A percentile compares a stretch with the other conserved stretches of the same genome.
These are phyloP conservation scores for Nylanderia fulva DNA, from an alignment of 1,140 invertebrate genomes.

Conservation along the genomic window DNA sequence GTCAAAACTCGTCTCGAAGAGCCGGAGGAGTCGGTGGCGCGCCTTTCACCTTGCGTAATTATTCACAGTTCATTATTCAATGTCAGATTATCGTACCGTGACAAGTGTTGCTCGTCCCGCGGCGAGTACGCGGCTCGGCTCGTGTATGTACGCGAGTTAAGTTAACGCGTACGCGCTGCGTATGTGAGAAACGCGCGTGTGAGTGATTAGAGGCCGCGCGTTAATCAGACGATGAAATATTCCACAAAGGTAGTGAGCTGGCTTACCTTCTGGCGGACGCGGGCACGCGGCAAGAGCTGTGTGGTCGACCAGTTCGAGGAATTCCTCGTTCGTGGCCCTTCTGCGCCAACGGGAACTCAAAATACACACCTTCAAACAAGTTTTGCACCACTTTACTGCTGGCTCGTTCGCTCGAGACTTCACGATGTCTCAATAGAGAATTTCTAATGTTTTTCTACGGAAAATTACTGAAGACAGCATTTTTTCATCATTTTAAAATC, in stretches of 20 bases:
- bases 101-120: constrained; percentile 61
- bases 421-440: background rate
- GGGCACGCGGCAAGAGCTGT: constrained; percentile 44
- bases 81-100: constrained; percentile 68
- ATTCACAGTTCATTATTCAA: constrained; percentile 73
- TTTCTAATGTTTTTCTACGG: too few species aligned
- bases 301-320: constrained; percentile 66
- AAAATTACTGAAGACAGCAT: too few species aligned
- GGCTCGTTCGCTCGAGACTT: background rate
- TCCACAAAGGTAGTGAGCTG: constrained; percentile 69
- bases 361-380: constrained; percentile 47
- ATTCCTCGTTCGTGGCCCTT: constrained; percentile 32
- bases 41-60: constrained; percentile 71
- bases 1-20: constrained; percentile 36
- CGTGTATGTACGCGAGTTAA: constrained; percentile 65
- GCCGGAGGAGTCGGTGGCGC: constrained; percentile 24
- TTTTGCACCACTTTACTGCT: constrained; percentile 44
- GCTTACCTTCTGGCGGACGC: constrained; percentile 48
- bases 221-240: constrained; percentile 80
- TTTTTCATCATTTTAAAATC: too few species aligned
- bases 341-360: constrained; percentile 37
- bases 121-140: constrained; percentile 11
- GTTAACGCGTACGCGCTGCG: constrained; percentile 5
- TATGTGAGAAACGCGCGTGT: constrained; percentile 62
- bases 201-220: constrained; percentile 77